phyloP scores from a whole-genome alignment of 2,113 vertebrate genomes.

The Cranoglanis bouderius region DNA sequence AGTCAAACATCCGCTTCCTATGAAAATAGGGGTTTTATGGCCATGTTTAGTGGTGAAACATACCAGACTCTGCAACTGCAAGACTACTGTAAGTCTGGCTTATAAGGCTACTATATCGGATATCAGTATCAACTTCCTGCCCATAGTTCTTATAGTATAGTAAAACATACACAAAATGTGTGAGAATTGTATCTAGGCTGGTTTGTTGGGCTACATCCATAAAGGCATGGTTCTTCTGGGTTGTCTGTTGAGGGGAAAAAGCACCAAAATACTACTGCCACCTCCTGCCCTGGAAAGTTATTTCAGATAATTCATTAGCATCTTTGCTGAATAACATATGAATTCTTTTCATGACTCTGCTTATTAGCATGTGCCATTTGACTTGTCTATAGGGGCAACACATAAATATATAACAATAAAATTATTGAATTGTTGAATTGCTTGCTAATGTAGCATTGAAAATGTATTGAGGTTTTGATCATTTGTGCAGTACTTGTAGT shows the following conservation, averaged over 20 bases:
- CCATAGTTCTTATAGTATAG: not conserved
- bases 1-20: not conserved
- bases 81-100: not conserved
- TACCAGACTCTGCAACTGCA: not conserved
- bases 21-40: not conserved
- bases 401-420: not conserved
- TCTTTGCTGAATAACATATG: too few species aligned
- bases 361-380: not conserved
- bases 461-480: not conserved
- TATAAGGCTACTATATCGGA: not conserved
- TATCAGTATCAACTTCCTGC: not conserved
- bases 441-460: not conserved
- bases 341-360: not conserved
- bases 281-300: not conserved
- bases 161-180: not conserved
- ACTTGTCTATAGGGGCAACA: not conserved
- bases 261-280: not conserved
- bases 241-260: not conserved
- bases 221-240: not conserved
- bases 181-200: not conserved
- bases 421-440: not conserved
- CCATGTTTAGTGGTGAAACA: not conserved
- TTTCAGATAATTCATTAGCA: not conserved
- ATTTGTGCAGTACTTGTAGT: not conserved
- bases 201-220: not conserved